These are phyloP conservation scores for Tortricodes alternella DNA, from an alignment of 2,888 invertebrate genomes.

Conservation along the genomic window DNA sequence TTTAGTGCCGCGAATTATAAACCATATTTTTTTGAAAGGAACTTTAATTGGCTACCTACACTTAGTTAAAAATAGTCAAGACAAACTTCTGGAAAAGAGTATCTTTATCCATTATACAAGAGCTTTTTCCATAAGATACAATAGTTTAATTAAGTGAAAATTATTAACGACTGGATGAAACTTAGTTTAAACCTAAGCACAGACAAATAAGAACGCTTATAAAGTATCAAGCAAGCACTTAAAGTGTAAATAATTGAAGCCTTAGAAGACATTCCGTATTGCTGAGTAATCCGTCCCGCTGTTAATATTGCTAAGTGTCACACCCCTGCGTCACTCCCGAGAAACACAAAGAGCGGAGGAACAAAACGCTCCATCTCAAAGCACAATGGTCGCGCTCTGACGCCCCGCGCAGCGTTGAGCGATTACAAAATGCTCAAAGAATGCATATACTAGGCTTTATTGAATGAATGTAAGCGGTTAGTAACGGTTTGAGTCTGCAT, in stretches of 20 bases:
- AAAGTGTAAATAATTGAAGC: conserved; percentile 13
- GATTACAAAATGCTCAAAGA: not conserved
- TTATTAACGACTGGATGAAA: too few relatives aligned
- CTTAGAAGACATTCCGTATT: conserved; percentile 5
- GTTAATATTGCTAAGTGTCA: conserved; percentile 59
- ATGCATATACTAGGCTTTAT: too few relatives aligned
- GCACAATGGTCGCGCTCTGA: conserved; percentile 58
- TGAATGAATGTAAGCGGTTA: too few relatives aligned
- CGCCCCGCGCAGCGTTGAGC: too few relatives aligned
- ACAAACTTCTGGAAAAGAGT: too few relatives aligned
- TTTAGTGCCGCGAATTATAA: conserved; percentile 2
- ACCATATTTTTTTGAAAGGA: conserved; percentile 5
- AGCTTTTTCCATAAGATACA: too few relatives aligned
- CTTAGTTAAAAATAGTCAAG: not conserved
- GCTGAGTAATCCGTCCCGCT: conserved; percentile 28
- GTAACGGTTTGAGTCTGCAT: too few relatives aligned
- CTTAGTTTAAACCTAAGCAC: too few relatives aligned
- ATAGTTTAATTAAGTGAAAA: too few relatives aligned
- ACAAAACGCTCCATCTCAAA: conserved; percentile 69
- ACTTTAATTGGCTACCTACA: not conserved
- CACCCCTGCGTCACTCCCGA: conserved; percentile 39
- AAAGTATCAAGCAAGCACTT: not conserved
- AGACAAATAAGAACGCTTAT: too few relatives aligned
- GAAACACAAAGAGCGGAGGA: conserved; percentile 54
- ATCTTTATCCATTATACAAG: too few relatives aligned